These are phyloP conservation scores for Sitta carolinensis DNA, from an alignment of 2,797 vertebrate species.

Conservation along the genomic window DNA sequence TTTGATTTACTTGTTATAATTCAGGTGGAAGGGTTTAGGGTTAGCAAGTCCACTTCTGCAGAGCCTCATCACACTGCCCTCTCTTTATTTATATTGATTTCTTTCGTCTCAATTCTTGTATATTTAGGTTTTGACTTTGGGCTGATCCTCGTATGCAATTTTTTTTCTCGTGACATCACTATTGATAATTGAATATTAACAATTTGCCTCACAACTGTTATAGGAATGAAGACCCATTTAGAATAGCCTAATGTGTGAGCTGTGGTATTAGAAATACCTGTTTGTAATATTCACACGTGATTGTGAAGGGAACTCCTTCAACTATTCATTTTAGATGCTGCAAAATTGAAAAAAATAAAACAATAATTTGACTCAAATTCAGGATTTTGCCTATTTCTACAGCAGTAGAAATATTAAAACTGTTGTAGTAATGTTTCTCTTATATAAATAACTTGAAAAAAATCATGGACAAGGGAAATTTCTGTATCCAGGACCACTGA, in stretches of 20 bases:
- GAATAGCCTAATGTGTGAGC: background rate
- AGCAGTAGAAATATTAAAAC: background rate
- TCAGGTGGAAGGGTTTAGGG: slow-evolving; percentile 51
- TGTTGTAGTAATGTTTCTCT: background rate
- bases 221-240: background rate
- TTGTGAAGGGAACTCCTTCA: background rate
- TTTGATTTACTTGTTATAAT: slow-evolving; percentile 26
- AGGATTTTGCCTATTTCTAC: background rate
- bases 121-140: background rate
- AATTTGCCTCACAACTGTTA: background rate
- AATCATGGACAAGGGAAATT: background rate
- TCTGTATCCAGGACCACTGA: background rate
- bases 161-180: slow-evolving; percentile 19
- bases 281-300: background rate
- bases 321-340: background rate
- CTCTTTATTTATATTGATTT: background rate
- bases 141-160: background rate
- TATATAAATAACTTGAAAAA: background rate
- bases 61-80: background rate
- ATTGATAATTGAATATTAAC: background rate
- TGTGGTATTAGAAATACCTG: background rate
- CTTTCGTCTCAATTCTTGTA: background rate
- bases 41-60: slow-evolving; percentile 39
- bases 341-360: background rate
- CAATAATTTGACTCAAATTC: background rate